Conservation (phyloP, 2,113 vertebrate genomes). For the Hippocampus guttulatus region DNA sequence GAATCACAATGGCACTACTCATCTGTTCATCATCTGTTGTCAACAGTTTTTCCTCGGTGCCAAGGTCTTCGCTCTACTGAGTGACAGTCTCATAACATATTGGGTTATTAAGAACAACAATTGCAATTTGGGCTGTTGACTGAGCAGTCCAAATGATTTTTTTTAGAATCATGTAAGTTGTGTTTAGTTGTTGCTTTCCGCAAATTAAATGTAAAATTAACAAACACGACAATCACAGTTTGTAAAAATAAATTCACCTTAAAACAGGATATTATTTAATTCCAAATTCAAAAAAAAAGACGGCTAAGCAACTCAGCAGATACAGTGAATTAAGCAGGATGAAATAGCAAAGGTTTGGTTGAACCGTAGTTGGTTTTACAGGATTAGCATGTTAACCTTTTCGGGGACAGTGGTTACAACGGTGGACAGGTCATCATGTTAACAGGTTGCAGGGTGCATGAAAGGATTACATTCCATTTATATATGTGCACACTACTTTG, state of each 20-base stretch:
- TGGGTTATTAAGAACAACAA: not conserved
- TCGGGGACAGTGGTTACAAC: too few relatives aligned
- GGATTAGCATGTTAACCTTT: too few relatives aligned
- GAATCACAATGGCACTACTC: not conserved
- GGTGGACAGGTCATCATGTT: too few relatives aligned
- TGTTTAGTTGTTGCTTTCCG: too few relatives aligned
- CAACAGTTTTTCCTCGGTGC: not conserved
- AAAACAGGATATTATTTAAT: too few relatives aligned
- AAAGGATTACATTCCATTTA: slow-evolving; percentile 12
- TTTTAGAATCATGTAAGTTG: not conserved
- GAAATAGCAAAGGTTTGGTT: not conserved
- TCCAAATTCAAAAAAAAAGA: too few relatives aligned
- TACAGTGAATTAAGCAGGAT: not conserved
- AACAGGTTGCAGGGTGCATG: too few relatives aligned
- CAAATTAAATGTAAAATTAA: too few relatives aligned
- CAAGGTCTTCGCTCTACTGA: not conserved
- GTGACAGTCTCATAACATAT: not conserved
- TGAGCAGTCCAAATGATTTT: not conserved
- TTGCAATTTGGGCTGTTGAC: not conserved
- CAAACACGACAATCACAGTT: too few relatives aligned
- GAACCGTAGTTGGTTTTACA: not conserved
- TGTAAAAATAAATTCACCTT: too few relatives aligned
- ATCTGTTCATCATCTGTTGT: not conserved
- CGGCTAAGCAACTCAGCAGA: not conserved
- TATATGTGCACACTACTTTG: not conserved